Base-by-base conservation (phyloP, 2,888 invertebrate genomes). In the Drosophila melanosoma region DNA sequence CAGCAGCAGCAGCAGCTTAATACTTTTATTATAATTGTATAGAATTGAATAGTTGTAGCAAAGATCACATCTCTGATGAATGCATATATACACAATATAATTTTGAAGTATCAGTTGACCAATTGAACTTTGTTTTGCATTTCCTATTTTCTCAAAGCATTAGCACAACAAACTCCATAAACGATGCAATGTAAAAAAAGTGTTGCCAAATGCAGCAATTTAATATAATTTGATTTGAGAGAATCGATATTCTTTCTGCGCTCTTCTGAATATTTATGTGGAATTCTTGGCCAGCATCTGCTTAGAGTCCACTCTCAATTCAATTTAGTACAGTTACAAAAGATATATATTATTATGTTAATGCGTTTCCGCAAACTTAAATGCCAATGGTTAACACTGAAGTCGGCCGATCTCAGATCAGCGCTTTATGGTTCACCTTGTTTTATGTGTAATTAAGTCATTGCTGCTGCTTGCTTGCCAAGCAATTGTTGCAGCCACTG, bases 381-480 rank as follows among this genome's bases (percentile, higher is more conserved):
- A 17, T 12, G 36, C 29, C 29, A 12, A 20, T 32, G 45, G 17
- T 38, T 35, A 48, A 38, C 58, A 64, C 51, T 51, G 23, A 40
- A 36, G 62, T 48, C 42, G 23, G 23, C 33, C 65, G 62, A 76
- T 76, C 45, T 45, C 1, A 51, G 61, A 60, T 49, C 57, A 59
- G 62, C 49, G 26, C 45, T 72, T 61, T 59, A 59, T 56, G 17
- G 64, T 49, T 73, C 64, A 68, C 78, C 74, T 78, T 69, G 78
- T 73, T 45, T n/a, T 23, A 54, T 36, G 23, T 53, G 74, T 49
- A 78, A 78, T 78, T 78, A 69, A 79, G 65, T 63, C 63, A 83
- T 71, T 75, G 82, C 64, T 20, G 52, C 42, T 45, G 45, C 12
- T 75, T 66, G 82, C 71, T 75, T 66, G 82, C 71, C 63, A 69